Evolutionary conservation across 2,797 vertebrate species (phyloP), one percentile per base, ranked within the genome.

Genomic region (Neosalanx taihuensis): DNA sequence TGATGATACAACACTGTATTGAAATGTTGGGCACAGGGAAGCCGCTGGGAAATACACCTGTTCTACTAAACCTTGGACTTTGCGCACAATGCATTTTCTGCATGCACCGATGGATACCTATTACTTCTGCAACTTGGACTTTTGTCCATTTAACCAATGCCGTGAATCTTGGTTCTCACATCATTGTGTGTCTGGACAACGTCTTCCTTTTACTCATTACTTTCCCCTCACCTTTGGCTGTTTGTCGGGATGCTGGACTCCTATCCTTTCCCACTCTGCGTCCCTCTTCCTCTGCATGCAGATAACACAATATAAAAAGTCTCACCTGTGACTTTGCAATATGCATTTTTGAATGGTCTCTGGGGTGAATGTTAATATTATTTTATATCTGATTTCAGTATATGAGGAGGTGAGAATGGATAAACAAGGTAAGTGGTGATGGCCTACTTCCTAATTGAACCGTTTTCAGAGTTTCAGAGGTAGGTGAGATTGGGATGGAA

Each of bases 361-460:
- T 73, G 12, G 61, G 64, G 58, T 70, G 64, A 60, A 76, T 76
- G 83, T 91, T 91, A 90, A 89, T 92, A 84, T 90, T 67, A 87
- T 87, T 90, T 92, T 75, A 88, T 93, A 87, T 94, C 90, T 93
- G 88, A 92, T 94, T 93, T 91, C 92, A 94, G 93, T 93, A 90
- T 75, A 78, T 90, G 90, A 81, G 79, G 91, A 91, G 78, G 87
- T 91, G 86, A 88, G 73, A 86, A 81, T 89, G 87, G 86, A 89
- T 87, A 91, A 90, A 86, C 81, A 79, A 92, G 92, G 93, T 94
- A 90, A 93, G 92, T 91, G 70, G 71, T 86, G 86, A 89, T 69
- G 64, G 83, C 85, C 81, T 90, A 86, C 72, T 69, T 59, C 58
- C 26, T 60, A 30, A 59, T 88, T 89, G 81, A 46, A 46, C 67